phyloP scores from a whole-genome alignment of 1,140 invertebrate genomes.

The Mya arenaria region DNA sequence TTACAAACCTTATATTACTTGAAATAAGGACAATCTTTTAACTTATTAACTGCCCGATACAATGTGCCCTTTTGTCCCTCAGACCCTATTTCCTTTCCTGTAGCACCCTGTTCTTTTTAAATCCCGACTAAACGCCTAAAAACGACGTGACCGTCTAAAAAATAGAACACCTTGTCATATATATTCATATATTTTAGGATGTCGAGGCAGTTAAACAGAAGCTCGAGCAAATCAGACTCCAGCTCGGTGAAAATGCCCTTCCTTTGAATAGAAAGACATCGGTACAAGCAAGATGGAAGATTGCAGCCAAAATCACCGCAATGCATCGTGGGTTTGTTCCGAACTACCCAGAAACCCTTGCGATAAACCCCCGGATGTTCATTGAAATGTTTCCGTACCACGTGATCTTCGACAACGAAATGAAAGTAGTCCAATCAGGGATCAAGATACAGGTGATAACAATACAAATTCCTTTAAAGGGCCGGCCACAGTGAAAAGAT shows the following conservation, averaged over 20 bases:
- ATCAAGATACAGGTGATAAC: conserved; percentile 51
- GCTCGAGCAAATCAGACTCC: conserved; percentile 62
- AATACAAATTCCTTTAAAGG: no score
- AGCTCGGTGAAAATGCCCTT: conserved; percentile 64
- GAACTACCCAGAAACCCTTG: conserved; percentile 59
- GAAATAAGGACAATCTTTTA: no score
- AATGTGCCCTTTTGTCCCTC: no score
- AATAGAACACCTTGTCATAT: no score
- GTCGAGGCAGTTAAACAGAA: conserved; percentile 63
- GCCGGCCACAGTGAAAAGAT: no score
- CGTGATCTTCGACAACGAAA: conserved; percentile 78
- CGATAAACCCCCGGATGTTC: conserved; percentile 69
- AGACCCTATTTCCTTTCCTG: no score
- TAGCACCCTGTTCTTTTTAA: no score
- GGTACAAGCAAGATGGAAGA: conserved; percentile 62
- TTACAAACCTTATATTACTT: no score
- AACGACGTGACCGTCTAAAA: no score
- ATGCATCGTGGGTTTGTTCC: conserved; percentile 64
- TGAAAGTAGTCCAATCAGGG: conserved; percentile 79
- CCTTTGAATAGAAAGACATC: conserved; percentile 58
- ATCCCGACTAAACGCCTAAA: no score
- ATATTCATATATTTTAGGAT: conserved; percentile 61
- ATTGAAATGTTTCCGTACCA: conserved; percentile 80
- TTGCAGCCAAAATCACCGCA: conserved; percentile 61
- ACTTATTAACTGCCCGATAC: no score